Evolutionary conservation across 2,113 vertebrate species (phyloP).

Genomic region (Ammodytes marinus): DNA sequence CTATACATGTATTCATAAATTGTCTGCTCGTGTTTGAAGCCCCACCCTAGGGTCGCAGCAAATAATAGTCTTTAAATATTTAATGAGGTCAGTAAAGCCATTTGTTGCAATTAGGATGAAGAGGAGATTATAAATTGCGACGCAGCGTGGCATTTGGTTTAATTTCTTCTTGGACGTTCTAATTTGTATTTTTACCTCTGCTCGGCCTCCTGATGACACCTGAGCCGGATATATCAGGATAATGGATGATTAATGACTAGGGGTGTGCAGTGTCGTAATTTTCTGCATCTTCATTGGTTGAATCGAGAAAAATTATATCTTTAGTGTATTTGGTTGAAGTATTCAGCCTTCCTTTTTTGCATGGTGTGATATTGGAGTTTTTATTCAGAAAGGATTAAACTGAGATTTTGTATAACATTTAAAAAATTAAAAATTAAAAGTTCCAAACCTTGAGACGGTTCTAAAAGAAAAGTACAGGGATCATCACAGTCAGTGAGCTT

Average conservation of each 20-base stretch:
- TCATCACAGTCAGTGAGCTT: neutral
- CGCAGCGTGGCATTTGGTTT: constrained; percentile 16
- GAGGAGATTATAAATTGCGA: constrained; percentile 28
- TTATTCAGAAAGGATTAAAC: neutral
- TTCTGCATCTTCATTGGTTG: too few species aligned
- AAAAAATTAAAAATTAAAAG: neutral
- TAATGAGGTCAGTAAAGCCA: constrained; percentile 57
- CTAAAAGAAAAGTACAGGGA: neutral
- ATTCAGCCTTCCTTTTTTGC: neutral
- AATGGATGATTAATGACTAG: constrained; percentile 39
- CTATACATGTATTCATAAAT: constrained; percentile 47
- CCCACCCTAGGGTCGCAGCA: constrained; percentile 41
- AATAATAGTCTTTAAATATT: constrained; percentile 66
- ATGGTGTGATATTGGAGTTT: neutral
- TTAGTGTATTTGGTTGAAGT: neutral
- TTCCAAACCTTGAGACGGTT: neutral
- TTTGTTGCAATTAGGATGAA: constrained; percentile 64
- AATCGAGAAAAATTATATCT: too few species aligned
- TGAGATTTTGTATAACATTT: neutral
- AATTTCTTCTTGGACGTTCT: constrained; percentile 14
- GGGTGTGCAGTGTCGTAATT: too few species aligned
- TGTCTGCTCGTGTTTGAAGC: constrained; percentile 30
- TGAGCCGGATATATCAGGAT: constrained; percentile 22
- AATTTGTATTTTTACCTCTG: constrained; percentile 47
- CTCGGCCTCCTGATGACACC: constrained; percentile 18